Evolutionary conservation across 2,888 invertebrate species (phyloP).

Genomic region (Ceratothoa steindachneri): DNA sequence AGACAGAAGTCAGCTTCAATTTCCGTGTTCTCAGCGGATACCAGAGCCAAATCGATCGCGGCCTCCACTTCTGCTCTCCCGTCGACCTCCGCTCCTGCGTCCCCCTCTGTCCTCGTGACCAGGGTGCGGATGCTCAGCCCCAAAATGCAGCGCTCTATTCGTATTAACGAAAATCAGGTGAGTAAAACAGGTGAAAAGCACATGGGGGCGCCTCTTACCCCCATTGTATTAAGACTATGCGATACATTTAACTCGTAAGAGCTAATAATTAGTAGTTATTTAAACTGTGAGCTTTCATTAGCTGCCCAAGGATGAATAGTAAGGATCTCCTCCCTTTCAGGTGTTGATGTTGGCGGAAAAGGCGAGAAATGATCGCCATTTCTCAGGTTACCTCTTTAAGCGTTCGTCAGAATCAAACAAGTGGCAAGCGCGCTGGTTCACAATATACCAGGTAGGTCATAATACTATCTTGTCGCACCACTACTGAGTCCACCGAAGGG

Average conservation of each 20-base stretch:
- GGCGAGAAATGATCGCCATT: constrained; percentile 77
- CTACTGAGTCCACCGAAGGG: too few relatives aligned
- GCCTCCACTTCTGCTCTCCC: constrained; percentile 9
- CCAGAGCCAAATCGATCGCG: background rate
- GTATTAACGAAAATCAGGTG: constrained; percentile 66
- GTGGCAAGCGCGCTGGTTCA: constrained; percentile 81
- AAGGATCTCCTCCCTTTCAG: background rate
- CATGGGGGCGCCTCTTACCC: too few relatives aligned
- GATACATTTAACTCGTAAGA: too few relatives aligned
- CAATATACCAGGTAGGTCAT: constrained; percentile 71
- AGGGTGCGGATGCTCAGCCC: constrained; percentile 65
- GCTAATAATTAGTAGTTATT: too few relatives aligned
- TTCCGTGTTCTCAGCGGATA: constrained; percentile 7
- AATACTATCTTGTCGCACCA: too few relatives aligned
- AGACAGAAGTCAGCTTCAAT: constrained; percentile 18
- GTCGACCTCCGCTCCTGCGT: constrained; percentile 27
- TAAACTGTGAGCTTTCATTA: too few relatives aligned
- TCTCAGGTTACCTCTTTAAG: constrained; percentile 79
- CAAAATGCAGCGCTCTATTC: constrained; percentile 77
- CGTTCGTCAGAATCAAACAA: constrained; percentile 77
- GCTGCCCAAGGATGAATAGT: too few relatives aligned
- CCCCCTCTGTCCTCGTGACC: constrained; percentile 28
- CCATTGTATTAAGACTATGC: too few relatives aligned
- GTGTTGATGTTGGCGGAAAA: constrained; percentile 76
- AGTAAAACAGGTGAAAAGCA: too few relatives aligned